Evolutionary conservation across 1,140 invertebrate genomes (phyloP), one percentile per base, ranked within the genome.

Genomic region (Steinernema feltiae): DNA sequence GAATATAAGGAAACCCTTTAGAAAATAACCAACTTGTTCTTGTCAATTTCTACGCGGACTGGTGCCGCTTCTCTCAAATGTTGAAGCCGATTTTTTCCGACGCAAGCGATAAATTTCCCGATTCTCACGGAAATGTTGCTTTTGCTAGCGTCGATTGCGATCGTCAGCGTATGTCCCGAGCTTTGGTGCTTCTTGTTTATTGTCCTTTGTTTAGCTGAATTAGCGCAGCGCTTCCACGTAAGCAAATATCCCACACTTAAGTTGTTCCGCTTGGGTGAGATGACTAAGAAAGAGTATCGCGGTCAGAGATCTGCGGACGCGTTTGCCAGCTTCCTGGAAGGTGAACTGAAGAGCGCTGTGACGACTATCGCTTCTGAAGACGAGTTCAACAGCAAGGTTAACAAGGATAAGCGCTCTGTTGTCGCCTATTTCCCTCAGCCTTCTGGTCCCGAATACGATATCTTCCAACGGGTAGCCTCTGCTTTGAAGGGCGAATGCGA

Each of bases 241-340:
- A 93, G 91, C 18, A 99, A 99, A 89, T 99, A 99, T 89, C 97
- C 97, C 29, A 99, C 97, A 18, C 87, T 99, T 35, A 99, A 99
- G 89, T 88, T 99, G 24, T 93, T 98, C 83, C 90, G 93, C 32
- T 96, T 96, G 91, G 97, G 97, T 0, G 91, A 95, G 83, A 90
- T 93, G 7, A 90, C 92, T 0, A 99, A 99, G 88, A 91, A 92
- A 83, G 97, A 99, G 88, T 99, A 98, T 83, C 84, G 83, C 48
- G 84, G 85, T 27, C 83, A 92, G 79, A 87, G 92, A 74, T 92
- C 92, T 3, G 89, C 89, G 0, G 92, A 98, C 73, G 94, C 96
- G 0, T 92, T 99, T 83, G 88, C 92, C 1, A 90, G 91, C 46
- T 97, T 93, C 88, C 90, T 98, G 7, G 85, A 85, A 74, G 94